A percentile compares a stretch with the other conserved stretches of the same genome.
Conservation (phyloP, 2,888 invertebrate genomes). For the Nomada ferruginata region DNA sequence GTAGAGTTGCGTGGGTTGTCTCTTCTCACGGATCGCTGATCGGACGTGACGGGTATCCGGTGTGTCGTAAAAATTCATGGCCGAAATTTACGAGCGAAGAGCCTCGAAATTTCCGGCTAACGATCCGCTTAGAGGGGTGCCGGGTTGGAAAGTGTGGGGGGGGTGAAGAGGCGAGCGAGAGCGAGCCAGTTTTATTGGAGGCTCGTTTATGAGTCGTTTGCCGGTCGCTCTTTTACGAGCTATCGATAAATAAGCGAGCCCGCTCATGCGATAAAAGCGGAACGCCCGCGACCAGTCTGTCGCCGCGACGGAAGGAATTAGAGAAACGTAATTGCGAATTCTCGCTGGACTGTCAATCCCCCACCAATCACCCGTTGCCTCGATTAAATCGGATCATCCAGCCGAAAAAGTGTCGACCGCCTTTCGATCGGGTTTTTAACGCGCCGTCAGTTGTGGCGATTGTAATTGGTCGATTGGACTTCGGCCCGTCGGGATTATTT, state of each 20-base stretch:
- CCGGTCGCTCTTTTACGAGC: slow-evolving; percentile 67
- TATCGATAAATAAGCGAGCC: slow-evolving; percentile 69
- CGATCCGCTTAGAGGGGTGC: slow-evolving; percentile 57
- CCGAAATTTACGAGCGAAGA: slow-evolving; percentile 68
- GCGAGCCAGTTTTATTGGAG: slow-evolving; percentile 65
- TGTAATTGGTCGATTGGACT: not conserved
- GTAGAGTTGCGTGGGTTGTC: not conserved
- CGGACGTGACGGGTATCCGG: slow-evolving; percentile 51
- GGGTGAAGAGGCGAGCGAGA: slow-evolving; percentile 13
- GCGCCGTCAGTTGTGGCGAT: not conserved
- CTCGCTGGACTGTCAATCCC: slow-evolving; percentile 1
- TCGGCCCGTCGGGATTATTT: not conserved
- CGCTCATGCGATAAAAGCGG: slow-evolving; percentile 55
- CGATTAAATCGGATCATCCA: slow-evolving; percentile 37
- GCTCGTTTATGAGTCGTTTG: slow-evolving; percentile 70
- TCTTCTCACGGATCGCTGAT: slow-evolving; percentile 37
- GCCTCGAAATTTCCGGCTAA: slow-evolving; percentile 69
- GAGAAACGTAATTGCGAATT: slow-evolving; percentile 58
- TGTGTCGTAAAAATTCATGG: slow-evolving; percentile 71
- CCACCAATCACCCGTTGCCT: slow-evolving; percentile 6
- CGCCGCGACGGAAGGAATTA: slow-evolving; percentile 46
- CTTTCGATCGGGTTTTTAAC: slow-evolving; percentile 7
- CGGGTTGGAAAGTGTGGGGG: slow-evolving; percentile 1
- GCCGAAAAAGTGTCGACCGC: slow-evolving; percentile 26
- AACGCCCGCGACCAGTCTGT: slow-evolving; percentile 28